These are phyloP conservation scores for Melanotaenia nigrans DNA, from an alignment of 2,797 vertebrate species.

Conservation along the genomic window DNA sequence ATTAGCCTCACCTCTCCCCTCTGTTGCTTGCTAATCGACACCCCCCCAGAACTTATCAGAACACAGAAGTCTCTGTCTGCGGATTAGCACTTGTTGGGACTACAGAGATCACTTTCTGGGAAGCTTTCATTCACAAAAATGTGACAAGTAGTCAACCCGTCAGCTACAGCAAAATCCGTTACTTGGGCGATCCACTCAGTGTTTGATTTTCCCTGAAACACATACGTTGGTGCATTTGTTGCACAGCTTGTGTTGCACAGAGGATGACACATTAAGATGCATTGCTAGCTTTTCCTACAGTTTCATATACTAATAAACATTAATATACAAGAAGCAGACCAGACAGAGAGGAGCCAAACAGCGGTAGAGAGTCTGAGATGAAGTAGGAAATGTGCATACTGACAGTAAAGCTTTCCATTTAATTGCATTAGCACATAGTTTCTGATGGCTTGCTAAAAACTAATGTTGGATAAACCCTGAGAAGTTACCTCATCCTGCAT, in stretches of 20 bases:
- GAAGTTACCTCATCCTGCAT: background rate
- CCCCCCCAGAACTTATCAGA: background rate
- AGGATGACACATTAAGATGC: background rate
- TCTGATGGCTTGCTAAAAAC: background rate
- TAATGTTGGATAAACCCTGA: background rate
- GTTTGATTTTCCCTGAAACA: background rate
- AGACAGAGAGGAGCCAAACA: background rate
- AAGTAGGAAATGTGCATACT: background rate
- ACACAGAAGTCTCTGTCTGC: background rate
- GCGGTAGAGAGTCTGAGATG: background rate
- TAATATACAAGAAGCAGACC: background rate
- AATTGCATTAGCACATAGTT: background rate
- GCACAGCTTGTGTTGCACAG: background rate
- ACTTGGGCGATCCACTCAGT: background rate
- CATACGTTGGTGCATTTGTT: background rate
- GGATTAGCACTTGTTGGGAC: background rate
- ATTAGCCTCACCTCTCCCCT: background rate
- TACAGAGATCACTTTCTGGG: background rate
- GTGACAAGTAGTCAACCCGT: background rate
- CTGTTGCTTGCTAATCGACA: background rate
- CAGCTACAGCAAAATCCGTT: background rate
- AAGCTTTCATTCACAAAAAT: background rate
- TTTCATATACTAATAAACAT: background rate
- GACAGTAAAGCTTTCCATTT: background rate
- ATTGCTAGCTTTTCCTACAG: background rate